Evolutionary conservation across 2,888 invertebrate genomes (phyloP).

Genomic region (Stenurella melanura): DNA sequence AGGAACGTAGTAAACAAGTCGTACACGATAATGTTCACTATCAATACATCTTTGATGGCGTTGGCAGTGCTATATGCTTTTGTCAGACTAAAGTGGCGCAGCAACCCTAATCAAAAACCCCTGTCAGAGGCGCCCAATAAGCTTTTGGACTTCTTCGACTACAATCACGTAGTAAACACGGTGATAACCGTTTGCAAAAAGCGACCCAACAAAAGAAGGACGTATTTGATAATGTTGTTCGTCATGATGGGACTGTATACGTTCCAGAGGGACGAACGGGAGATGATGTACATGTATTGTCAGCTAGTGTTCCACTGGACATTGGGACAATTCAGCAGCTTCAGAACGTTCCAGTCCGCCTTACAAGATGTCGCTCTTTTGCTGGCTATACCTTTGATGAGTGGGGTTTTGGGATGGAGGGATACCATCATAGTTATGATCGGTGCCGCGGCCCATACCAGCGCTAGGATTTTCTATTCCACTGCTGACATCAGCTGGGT

Average conservation of each 20-base stretch:
- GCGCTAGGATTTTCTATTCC: conserved; percentile 82
- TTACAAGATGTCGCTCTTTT: conserved; percentile 84
- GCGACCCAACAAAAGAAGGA: conserved; percentile 77
- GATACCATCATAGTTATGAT: conserved; percentile 85
- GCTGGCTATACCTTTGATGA: conserved; percentile 83
- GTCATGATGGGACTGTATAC: conserved; percentile 86
- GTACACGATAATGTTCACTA: conserved; percentile 83
- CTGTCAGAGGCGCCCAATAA: conserved; percentile 76
- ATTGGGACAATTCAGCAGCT: conserved; percentile 81
- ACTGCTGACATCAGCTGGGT: conserved; percentile 75
- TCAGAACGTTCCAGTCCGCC: conserved; percentile 81
- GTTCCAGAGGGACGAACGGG: conserved; percentile 88
- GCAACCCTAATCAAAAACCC: conserved; percentile 79
- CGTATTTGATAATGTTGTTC: conserved; percentile 82
- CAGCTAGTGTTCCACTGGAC: conserved; percentile 84
- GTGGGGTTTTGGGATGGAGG: conserved; percentile 79
- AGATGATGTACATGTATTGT: conserved; percentile 85
- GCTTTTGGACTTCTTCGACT: conserved; percentile 83
- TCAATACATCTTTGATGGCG: conserved; percentile 80
- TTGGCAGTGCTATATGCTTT: conserved; percentile 80
- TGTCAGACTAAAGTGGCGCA: conserved; percentile 82
- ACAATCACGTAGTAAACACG: conserved; percentile 80
- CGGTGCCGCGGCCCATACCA: conserved; percentile 82
- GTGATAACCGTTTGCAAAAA: conserved; percentile 78
- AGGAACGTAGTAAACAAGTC: conserved; percentile 75